phyloP scores from a whole-genome alignment of 2,888 invertebrate species.

The Tribolium freemani region DNA sequence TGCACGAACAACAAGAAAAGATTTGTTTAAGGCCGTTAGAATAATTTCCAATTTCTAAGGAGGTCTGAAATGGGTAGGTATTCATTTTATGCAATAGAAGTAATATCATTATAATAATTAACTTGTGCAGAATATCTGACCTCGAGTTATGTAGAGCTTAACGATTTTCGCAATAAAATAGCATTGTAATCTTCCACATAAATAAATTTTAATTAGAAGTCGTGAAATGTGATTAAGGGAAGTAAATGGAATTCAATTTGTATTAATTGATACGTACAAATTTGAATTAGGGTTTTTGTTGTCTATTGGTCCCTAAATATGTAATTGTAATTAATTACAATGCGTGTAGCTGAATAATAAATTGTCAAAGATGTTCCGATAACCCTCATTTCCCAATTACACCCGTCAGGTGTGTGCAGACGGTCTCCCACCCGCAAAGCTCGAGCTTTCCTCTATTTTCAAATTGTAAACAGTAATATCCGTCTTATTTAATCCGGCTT shows the following conservation, averaged over 20 bases:
- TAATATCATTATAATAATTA: background rate
- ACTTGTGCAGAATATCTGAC: background rate
- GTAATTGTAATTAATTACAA: conserved; percentile 49
- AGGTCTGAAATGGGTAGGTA: background rate
- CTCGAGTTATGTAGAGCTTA: background rate
- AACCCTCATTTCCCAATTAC: conserved; percentile 46
- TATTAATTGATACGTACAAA: conserved; percentile 10
- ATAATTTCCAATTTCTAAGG: background rate
- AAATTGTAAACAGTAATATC: conserved; percentile 24
- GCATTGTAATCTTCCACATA: too few species aligned
- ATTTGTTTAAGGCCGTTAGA: too few species aligned
- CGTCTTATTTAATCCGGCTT: background rate
- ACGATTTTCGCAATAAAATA: background rate
- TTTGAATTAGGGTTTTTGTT: background rate
- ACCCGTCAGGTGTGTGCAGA: conserved; percentile 51
- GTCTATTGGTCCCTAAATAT: conserved; percentile 13
- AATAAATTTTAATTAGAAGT: background rate
- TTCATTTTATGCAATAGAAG: background rate
- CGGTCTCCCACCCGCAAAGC: conserved; percentile 11
- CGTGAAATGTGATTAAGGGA: background rate
- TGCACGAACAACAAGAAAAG: too few species aligned
- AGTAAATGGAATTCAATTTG: background rate
- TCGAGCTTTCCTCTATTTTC: background rate
- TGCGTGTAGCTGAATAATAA: conserved; percentile 52
- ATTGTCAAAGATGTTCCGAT: conserved; percentile 47